Conservation (phyloP, 2,888 invertebrate genomes). For the Oscheius myriophilus region DNA sequence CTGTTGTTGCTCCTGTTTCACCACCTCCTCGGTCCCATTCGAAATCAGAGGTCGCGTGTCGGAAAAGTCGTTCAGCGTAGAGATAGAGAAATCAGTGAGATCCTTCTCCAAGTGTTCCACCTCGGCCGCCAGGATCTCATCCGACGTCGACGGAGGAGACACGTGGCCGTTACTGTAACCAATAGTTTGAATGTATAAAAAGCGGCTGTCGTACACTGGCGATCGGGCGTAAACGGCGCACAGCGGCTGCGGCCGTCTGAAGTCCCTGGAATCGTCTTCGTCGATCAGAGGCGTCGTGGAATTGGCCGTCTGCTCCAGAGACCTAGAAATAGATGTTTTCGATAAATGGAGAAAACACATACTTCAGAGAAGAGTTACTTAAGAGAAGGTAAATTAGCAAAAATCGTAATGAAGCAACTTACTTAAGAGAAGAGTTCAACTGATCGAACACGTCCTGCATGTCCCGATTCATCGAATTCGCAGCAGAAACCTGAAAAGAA, state of each 20-base stretch:
- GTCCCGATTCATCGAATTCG: constrained; percentile 36
- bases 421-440: constrained; percentile 23
- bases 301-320: constrained; percentile 12
- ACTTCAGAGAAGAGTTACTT: too few species aligned
- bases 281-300: constrained; percentile 13
- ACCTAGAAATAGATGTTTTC: constrained; percentile 15
- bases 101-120: constrained; percentile 50
- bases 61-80: constrained; percentile 46
- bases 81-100: constrained; percentile 52
- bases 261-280: not conserved
- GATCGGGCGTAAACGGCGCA: constrained; percentile 31
- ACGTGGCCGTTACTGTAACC: constrained; percentile 17
- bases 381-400: not conserved
- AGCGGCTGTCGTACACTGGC: constrained; percentile 8
- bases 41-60: constrained; percentile 31
- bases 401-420: too few species aligned
- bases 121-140: constrained; percentile 26
- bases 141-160: constrained; percentile 11
- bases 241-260: constrained; percentile 18
- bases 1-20: too few species aligned
- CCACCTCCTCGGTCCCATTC: not conserved
- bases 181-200: not conserved
- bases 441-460: constrained; percentile 27
- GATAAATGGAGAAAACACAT: too few species aligned
- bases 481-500: constrained; percentile 34